Evolutionary conservation across 2,888 invertebrate species (phyloP), one percentile per base, ranked within the genome.

Genomic region (Druceiella hillmani): DNA sequence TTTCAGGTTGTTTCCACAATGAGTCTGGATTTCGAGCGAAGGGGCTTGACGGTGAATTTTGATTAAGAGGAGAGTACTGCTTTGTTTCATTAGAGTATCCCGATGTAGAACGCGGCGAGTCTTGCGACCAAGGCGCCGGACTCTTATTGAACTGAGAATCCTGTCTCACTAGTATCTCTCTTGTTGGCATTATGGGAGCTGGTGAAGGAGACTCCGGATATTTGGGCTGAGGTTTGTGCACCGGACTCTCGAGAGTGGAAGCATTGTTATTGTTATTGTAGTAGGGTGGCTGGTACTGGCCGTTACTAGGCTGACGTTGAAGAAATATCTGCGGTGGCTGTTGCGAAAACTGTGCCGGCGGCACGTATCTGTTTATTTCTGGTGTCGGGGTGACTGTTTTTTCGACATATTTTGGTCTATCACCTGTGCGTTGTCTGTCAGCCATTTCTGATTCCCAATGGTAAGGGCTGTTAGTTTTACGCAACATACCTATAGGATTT

Each of bases 381-480:
- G 69, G 68, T 41, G 68, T 50, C 5, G 71, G 72, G 52, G 65
- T 70, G 1, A 72, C 69, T 3, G 64, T 64, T 41, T 69, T 71
- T 5, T 70, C 68, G 4, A 61, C 54, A 46, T 66, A 73, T 48
- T 67, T 73, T 2, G 72, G 72, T 11, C 66, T 58, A 10, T 56
- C 53, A 4, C 69, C 78, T 51, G 74, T 61, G 39, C 65, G 61
- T 43, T 74, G 69, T 51, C 66, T 56, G 37, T 78, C 74, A 42
- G 75, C 68, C 54, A 78, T 72, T 55, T 78, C 78, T 26, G 65
- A 62, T 54, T 78, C 76, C 73, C 78, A 78, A 46, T 77, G 76
- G 46, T 78, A 76, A 1, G 83, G 81, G 40, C 81, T 80, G 43
- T 80, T 76, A 3, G 83, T 81, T 66, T 81, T 82, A 47, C 79